These are phyloP conservation scores for Wasmannia auropunctata DNA, from an alignment of 1,140 invertebrate genomes.

Conservation along the genomic window DNA sequence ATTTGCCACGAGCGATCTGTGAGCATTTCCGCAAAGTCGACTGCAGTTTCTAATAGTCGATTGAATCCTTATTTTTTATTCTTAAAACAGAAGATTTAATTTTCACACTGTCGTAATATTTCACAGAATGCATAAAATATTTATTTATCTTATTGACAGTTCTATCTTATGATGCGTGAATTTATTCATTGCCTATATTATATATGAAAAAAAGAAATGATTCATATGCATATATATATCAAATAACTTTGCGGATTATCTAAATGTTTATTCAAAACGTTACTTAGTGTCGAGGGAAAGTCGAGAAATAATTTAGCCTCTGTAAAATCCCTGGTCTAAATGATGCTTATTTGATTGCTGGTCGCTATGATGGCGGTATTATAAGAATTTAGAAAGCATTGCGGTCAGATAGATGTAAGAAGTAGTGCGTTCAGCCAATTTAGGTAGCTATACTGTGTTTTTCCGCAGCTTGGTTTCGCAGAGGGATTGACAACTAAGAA, in stretches of 20 bases:
- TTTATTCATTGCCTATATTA: neutral
- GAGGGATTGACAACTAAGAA: neutral
- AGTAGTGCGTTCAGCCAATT: constrained; percentile 51
- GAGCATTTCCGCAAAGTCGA: neutral
- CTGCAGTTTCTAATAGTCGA: neutral
- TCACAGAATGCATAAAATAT: neutral
- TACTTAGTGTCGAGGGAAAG: neutral
- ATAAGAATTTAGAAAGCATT: constrained; percentile 59
- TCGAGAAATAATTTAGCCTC: constrained; percentile 16
- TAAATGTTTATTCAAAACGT: neutral
- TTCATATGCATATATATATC: neutral
- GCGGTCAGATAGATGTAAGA: constrained; percentile 31
- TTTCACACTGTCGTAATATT: neutral
- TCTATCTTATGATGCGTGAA: neutral
- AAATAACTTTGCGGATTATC: neutral
- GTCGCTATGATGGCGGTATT: neutral
- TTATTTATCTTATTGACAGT: neutral
- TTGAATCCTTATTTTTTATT: neutral
- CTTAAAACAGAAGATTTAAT: neutral
- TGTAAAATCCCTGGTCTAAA: neutral
- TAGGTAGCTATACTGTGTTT: neutral
- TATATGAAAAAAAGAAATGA: neutral
- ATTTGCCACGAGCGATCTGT: neutral
- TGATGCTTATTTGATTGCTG: constrained; percentile 22
- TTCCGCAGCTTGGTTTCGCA: neutral